Base-by-base conservation (phyloP, 2,113 vertebrate species). In the Peromyscus polionotus region DNA sequence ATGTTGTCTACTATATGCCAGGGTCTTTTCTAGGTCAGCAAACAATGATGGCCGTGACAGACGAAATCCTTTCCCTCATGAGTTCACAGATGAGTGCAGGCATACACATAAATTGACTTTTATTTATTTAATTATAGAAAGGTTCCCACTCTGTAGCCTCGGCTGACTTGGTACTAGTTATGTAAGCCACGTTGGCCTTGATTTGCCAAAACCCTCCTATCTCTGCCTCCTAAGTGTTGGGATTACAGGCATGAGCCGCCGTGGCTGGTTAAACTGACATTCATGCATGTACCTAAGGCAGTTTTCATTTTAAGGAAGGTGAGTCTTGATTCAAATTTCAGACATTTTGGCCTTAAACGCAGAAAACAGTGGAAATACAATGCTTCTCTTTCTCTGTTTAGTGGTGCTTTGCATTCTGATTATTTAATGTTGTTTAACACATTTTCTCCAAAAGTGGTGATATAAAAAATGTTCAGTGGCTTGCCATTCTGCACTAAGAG, bases 331-430 rank as follows among this genome's bases (percentile, higher is more conserved):
- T 88, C 65, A 79, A 61, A 79, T 39, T 95, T 91, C 31, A 89
- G 42, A 54, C n/a, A 92, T 94, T 96, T 95, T 28, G 96, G n/a
- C 81, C 59, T 92, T 90, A 87, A 72, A 45, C 91, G 24, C 19
- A 86, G 39, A 48, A 95, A 42, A 81, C 3, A 45, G 33, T 77
- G 80, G 81, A 63, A 93, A 88, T 3, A 59, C 33, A 87, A 13
- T 51, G 17, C 45, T 31, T 31, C 3, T 28, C 9, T 13, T 39
- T 42, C 36, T 79, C 8, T 48, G 6, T 54, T 80, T 54, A 33
- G 8, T 54, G 26, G 28, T 33, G 26, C 57, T 72, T 85, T 81
- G 79, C 28, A 85, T 54, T 16, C 5, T 83, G 57, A 70, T 80
- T 51, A 51, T 80, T 80, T 80, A 33, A 33, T 54, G 26, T 28